Conservation (phyloP, 2,113 vertebrate species). For the Probosciger aterrimus region DNA sequence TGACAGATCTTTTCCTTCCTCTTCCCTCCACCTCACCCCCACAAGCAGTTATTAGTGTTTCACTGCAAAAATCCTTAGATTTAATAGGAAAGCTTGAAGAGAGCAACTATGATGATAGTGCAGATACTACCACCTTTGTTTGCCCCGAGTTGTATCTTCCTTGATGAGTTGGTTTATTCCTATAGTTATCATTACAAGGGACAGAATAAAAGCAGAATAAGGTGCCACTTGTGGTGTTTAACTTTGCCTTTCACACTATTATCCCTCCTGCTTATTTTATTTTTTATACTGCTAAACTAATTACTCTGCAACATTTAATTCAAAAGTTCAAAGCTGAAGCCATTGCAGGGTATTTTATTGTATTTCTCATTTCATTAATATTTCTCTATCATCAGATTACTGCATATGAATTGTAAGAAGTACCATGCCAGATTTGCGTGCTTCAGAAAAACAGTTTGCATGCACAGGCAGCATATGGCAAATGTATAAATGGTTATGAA, state of each 20-base stretch:
- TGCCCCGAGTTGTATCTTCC: not conserved
- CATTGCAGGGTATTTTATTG: not conserved
- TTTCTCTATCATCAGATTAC: slow-evolving; percentile 16
- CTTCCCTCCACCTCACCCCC: not conserved
- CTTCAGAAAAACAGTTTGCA: slow-evolving; percentile 36
- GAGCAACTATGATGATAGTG: not conserved
- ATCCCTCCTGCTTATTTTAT: not conserved
- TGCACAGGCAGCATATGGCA: slow-evolving; percentile 57
- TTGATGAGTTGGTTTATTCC: not conserved
- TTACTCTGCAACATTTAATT: slow-evolving; percentile 10
- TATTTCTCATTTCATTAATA: slow-evolving; percentile 30
- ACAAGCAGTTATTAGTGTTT: not conserved
- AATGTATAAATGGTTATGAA: slow-evolving; percentile 63
- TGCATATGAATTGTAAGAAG: slow-evolving; percentile 29
- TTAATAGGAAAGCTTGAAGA: not conserved
- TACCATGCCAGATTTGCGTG: not conserved
- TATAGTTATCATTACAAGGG: not conserved
- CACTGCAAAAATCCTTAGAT: not conserved
- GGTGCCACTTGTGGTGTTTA: not conserved
- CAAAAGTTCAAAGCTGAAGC: slow-evolving; percentile 7
- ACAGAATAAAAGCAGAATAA: not conserved
- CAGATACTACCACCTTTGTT: not conserved
- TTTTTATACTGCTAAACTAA: slow-evolving; percentile 4
- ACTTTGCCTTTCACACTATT: not conserved
- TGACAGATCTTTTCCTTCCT: not conserved